These are phyloP conservation scores for Holacanthella duospinosa DNA, from an alignment of 2,888 invertebrate genomes.

Conservation along the genomic window DNA sequence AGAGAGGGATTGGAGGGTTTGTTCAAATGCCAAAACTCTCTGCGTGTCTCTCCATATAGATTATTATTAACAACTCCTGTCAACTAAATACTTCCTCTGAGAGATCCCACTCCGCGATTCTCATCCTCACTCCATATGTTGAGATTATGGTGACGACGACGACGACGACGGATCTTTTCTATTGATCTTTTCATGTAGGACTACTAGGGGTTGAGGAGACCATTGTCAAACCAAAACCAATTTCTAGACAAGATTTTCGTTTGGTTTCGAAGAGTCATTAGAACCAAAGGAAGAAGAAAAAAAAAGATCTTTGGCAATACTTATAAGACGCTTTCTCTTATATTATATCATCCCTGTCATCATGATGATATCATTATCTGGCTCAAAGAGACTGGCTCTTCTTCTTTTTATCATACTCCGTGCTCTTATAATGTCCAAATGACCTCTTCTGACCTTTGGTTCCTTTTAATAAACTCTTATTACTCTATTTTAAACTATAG, in stretches of 20 bases:
- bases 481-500: too few relatives aligned
- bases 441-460: background rate
- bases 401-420: background rate
- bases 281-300: too few relatives aligned
- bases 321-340: too few relatives aligned
- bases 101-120: background rate
- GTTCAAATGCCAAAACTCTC: background rate
- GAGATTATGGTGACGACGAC: background rate
- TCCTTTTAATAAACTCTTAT: background rate
- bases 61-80: constrained; percentile 1
- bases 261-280: background rate
- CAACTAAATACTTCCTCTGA: constrained; percentile 5
- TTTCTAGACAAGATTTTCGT: too few relatives aligned
- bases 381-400: background rate
- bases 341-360: too few relatives aligned
- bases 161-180: background rate
- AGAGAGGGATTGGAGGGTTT: background rate
- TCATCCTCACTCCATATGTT: background rate
- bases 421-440: too few relatives aligned
- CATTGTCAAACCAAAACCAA: background rate
- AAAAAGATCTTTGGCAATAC: too few relatives aligned
- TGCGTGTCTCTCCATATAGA: background rate
- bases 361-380: background rate
- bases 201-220: background rate
- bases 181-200: background rate